Evolutionary conservation across 2,888 invertebrate species (phyloP).

Genomic region (Morpho deidamia): DNA sequence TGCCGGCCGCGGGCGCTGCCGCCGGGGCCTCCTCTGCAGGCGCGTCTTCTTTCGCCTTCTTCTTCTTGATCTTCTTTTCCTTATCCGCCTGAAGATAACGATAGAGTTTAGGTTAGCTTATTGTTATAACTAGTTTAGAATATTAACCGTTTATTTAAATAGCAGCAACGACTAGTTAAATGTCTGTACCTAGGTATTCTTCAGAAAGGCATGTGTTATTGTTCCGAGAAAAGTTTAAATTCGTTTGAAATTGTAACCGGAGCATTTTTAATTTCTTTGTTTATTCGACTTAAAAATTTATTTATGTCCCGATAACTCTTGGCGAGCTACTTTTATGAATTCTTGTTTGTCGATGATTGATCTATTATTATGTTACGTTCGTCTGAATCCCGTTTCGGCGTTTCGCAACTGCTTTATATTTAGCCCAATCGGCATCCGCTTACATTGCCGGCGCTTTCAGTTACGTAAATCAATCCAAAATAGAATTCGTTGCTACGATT

Average conservation of each 20-base stretch:
- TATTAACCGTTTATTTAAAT: too few species aligned
- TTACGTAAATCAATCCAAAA: slow-evolving; percentile 51
- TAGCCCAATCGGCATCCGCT: slow-evolving; percentile 45
- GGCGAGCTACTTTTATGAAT: background rate
- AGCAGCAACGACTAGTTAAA: too few species aligned
- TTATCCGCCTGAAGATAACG: slow-evolving; percentile 86
- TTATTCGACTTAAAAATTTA: too few species aligned
- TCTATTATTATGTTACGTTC: slow-evolving; percentile 21
- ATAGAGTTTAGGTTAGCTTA: too few species aligned
- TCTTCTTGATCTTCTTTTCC: slow-evolving; percentile 87
- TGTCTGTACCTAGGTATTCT: too few species aligned
- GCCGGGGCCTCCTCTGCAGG: slow-evolving; percentile 82
- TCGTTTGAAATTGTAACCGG: too few species aligned
- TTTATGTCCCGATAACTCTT: background rate
- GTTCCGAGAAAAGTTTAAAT: too few species aligned
- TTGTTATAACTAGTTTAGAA: too few species aligned
- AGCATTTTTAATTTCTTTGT: too few species aligned
- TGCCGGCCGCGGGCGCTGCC: slow-evolving; percentile 79
- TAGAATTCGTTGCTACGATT: slow-evolving; percentile 46
- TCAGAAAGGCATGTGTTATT: too few species aligned
- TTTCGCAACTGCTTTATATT: slow-evolving; percentile 48
- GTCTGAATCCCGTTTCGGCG: slow-evolving; percentile 7
- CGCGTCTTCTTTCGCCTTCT: slow-evolving; percentile 82
- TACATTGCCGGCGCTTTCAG: slow-evolving; percentile 34
- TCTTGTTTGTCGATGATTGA: background rate